Conservation (phyloP, 1,140 invertebrate genomes). For the Tetraneura akinire region DNA sequence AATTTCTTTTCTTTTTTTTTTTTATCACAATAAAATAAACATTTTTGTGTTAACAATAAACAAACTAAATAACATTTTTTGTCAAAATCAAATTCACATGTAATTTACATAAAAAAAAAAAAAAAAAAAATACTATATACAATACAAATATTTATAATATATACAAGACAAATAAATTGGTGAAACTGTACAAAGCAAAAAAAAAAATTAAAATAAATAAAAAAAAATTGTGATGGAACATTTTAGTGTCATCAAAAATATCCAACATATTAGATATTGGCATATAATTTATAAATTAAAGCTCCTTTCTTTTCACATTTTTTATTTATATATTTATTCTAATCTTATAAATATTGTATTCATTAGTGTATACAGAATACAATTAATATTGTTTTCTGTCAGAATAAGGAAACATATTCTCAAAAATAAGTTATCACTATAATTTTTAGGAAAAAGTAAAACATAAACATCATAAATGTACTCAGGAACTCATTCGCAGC, state of each 20-base stretch:
- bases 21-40: conserved; percentile 51
- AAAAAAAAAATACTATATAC: conserved; percentile 25
- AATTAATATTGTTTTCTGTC: background rate
- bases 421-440: conserved; percentile 15
- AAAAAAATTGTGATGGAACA: conserved; percentile 45
- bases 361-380: conserved; percentile 38
- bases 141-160: conserved; percentile 49
- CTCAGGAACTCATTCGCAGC: conserved; percentile 49
- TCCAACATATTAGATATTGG: conserved; percentile 26
- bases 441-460: conserved; percentile 39
- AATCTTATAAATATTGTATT: conserved; percentile 12
- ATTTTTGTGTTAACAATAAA: conserved; percentile 52
- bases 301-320: conserved; percentile 31
- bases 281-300: conserved; percentile 33
- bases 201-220: background rate
- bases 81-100: conserved; percentile 27
- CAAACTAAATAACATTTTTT: conserved; percentile 51
- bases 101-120: conserved; percentile 46
- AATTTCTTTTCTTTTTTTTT: conserved; percentile 40
- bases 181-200: conserved; percentile 51
- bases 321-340: background rate
- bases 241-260: conserved; percentile 33
- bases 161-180: conserved; percentile 37
- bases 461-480: conserved; percentile 47
- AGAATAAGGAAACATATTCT: conserved; percentile 19